Evolutionary conservation across 2,797 vertebrate genomes (phyloP).

Genomic region (Caiman crocodilus): DNA sequence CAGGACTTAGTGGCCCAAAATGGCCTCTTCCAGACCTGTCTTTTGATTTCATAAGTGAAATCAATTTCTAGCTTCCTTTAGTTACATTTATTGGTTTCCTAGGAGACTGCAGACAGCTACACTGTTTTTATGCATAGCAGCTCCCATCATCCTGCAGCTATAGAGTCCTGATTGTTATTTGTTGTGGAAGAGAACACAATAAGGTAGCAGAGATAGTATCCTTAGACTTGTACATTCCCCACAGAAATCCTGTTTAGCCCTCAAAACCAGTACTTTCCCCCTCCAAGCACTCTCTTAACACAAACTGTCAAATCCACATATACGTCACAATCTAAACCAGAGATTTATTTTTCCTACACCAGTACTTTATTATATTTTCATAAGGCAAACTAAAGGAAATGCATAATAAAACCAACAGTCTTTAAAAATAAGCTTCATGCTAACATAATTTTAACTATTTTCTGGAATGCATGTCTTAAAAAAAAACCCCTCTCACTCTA

Average conservation of each 20-base stretch:
- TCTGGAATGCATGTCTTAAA: not conserved
- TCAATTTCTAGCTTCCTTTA: slow-evolving; percentile 25
- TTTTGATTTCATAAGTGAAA: slow-evolving; percentile 38
- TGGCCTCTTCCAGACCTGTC: not conserved
- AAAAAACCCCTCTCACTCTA: not conserved
- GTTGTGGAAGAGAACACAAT: not conserved
- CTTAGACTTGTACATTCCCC: not conserved
- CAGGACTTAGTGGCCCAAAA: too few relatives aligned
- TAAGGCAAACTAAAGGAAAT: not conserved
- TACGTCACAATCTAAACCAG: not conserved
- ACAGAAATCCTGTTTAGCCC: not conserved
- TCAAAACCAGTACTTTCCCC: too few relatives aligned
- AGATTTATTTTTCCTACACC: not conserved
- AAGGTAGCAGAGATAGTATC: not conserved
- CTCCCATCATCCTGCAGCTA: not conserved
- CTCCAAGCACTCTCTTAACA: not conserved
- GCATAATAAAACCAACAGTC: not conserved
- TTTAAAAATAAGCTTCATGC: not conserved
- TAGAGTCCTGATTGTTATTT: not conserved
- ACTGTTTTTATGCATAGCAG: not conserved
- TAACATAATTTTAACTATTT: not conserved
- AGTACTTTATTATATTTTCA: not conserved
- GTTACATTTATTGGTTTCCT: slow-evolving; percentile 38
- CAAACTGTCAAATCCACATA: not conserved
- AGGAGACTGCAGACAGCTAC: slow-evolving; percentile 10